Base-by-base conservation (phyloP, 2,797 vertebrate species). In the Manis crassicaudata region DNA sequence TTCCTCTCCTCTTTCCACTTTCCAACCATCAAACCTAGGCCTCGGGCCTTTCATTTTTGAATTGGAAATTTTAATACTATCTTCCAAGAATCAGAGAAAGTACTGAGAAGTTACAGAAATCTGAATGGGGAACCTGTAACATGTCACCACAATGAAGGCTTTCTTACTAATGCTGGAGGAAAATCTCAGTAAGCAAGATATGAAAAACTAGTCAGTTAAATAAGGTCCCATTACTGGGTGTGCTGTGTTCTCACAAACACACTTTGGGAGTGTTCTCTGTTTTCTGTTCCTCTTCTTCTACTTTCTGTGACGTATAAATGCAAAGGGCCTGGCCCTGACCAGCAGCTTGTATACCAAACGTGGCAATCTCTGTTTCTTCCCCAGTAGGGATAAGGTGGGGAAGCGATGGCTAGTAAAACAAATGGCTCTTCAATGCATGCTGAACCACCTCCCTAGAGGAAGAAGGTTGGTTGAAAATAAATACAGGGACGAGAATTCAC, bases 291-390 rank as follows among this genome's bases (percentile, higher is more conserved):
- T 63, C 6, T 96, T 29, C 40, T 21, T 93, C 32, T 77, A 46
- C 83, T 84, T 92, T 68, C 60, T 86, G 17, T 70, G 35, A 79
- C 29, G 16, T 60, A 65, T 54, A 76, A 88, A 94, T 75, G 96
- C 25, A 25, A 18, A 43, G 21, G 27, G 46, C 14, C 50, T 92
- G 40, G 52, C 75, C 73, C 50, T 94, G 62, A 65, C 27, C 10
- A 35, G 60, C 17, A 83, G 0, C 0, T 60, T 40, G 7, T 88
- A 32, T 6, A 37, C 11, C 29, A 76, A 92, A 70, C 43, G 54
- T 5, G 62, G 29, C 43, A 21, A 29, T 37, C 12, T 67, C 35
- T 97, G 25, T 84, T 97, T 97, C 79, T 95, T 18, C 65, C 70
- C 81, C 72, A 92, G 29, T 60, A 70, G 25, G 72, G 58, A 20